Conservation (phyloP, 2,797 vertebrate genomes). For the Sylvilagus floridanus region DNA sequence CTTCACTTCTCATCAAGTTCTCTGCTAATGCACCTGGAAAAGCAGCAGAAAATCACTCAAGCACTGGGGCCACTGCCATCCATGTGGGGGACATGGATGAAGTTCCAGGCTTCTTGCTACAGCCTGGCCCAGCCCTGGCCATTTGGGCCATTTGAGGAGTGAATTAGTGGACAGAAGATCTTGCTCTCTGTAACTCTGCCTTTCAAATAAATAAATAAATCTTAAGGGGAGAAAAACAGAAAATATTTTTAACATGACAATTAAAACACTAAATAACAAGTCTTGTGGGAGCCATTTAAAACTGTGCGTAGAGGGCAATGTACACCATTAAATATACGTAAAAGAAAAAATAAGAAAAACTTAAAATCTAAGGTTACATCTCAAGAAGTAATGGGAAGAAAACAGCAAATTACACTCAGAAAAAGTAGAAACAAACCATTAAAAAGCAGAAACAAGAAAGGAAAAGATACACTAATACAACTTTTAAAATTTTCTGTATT, state of each 20-base stretch:
- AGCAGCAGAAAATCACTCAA: too few relatives aligned
- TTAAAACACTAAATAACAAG: constrained; percentile 44
- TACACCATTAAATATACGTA: background rate
- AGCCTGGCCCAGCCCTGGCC: too few relatives aligned
- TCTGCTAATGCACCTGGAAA: too few relatives aligned
- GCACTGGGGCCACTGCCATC: too few relatives aligned
- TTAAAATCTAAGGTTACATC: background rate
- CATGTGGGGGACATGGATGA: too few relatives aligned
- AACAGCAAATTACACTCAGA: constrained; percentile 28
- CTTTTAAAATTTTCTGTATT: constrained; percentile 40
- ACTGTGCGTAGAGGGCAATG: background rate
- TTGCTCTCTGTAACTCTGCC: too few relatives aligned
- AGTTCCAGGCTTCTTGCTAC: too few relatives aligned
- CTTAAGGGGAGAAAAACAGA: too few relatives aligned
- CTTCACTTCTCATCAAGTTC: too few relatives aligned
- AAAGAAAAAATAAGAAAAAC: constrained; percentile 27
- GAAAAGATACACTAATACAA: background rate
- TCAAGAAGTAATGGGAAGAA: constrained; percentile 8
- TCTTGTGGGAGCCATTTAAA: background rate
- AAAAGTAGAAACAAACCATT: constrained; percentile 23
- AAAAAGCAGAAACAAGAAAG: constrained; percentile 50
- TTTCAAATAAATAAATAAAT: too few relatives aligned
- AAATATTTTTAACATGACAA: background rate
- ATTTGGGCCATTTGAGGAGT: too few relatives aligned
- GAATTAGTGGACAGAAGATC: too few relatives aligned